Conservation (phyloP, 2,888 invertebrate species). For the Epiblema foenella region DNA sequence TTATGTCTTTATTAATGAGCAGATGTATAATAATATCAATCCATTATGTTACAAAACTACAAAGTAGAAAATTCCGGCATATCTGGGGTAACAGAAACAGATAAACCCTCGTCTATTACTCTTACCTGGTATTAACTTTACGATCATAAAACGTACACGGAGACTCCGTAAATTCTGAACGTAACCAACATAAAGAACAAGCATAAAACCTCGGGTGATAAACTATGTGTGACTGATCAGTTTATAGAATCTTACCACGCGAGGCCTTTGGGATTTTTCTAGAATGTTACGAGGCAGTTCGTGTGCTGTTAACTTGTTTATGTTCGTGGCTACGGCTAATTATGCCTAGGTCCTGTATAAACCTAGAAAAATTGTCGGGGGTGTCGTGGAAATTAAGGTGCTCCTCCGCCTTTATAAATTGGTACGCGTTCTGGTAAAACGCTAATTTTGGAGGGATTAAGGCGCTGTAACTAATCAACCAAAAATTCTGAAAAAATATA, state of each 20-base stretch:
- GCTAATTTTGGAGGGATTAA: no score
- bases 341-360: constrained; percentile 8
- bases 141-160: constrained; percentile 27
- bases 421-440: no score
- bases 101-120: constrained; percentile 14
- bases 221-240: constrained; percentile 34
- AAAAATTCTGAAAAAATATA: no score
- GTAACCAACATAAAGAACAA: constrained; percentile 21
- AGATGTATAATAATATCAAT: background rate
- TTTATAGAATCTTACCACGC: constrained; percentile 40
- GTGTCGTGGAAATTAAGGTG: background rate
- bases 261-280: constrained; percentile 20
- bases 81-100: constrained; percentile 6
- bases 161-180: constrained; percentile 23
- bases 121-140: constrained; percentile 5
- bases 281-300: constrained; percentile 28
- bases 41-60: background rate
- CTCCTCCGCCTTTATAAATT: no score
- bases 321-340: constrained; percentile 22
- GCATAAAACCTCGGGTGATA: constrained; percentile 29
- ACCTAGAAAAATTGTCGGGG: constrained; percentile 1
- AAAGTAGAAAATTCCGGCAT: background rate
- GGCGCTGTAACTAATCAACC: no score
- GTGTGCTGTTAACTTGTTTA: constrained; percentile 15
- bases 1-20: background rate